A percentile compares a stretch with the other conserved stretches of the same genome.
Evolutionary conservation across 2,888 invertebrate species (phyloP).

Genomic region (Stenoptilia bipunctidactyla): DNA sequence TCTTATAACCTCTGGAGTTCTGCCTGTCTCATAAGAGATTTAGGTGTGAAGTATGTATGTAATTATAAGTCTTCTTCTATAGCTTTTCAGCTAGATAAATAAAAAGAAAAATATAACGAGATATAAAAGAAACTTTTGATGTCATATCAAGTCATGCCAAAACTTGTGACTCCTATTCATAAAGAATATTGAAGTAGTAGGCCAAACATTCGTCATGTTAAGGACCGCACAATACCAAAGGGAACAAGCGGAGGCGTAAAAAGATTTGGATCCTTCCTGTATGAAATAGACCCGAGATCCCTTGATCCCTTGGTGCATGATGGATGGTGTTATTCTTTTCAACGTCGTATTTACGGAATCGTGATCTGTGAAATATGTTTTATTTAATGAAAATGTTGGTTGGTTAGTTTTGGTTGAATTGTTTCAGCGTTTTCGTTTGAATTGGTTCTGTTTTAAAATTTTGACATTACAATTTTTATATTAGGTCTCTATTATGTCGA

Average conservation of each 20-base stretch:
- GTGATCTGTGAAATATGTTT: conserved; percentile 29
- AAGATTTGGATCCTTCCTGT: conserved; percentile 53
- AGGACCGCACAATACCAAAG: conserved; percentile 28
- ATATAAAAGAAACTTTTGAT: no score
- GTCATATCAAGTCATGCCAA: neutral
- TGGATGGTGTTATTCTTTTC: conserved; percentile 61
- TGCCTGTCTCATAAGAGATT: no score
- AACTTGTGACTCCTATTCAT: neutral
- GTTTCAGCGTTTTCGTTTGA: no score
- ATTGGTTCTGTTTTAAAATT: no score
- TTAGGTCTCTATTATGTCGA: no score
- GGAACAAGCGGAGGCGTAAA: conserved; percentile 36
- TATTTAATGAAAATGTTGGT: conserved; percentile 1
- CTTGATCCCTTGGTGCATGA: conserved; percentile 50
- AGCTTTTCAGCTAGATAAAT: no score
- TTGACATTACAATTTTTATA: no score
- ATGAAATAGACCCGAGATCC: conserved; percentile 44
- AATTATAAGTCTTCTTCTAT: no score
- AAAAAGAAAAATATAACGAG: no score
- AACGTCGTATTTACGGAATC: conserved; percentile 42
- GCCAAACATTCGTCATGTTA: neutral
- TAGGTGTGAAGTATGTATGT: no score
- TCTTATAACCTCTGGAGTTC: no score
- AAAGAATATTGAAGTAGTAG: neutral
- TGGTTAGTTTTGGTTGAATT: neutral